Base-by-base conservation (phyloP, 2,888 invertebrate genomes). In the Parapristionchus giblindavisi region DNA sequence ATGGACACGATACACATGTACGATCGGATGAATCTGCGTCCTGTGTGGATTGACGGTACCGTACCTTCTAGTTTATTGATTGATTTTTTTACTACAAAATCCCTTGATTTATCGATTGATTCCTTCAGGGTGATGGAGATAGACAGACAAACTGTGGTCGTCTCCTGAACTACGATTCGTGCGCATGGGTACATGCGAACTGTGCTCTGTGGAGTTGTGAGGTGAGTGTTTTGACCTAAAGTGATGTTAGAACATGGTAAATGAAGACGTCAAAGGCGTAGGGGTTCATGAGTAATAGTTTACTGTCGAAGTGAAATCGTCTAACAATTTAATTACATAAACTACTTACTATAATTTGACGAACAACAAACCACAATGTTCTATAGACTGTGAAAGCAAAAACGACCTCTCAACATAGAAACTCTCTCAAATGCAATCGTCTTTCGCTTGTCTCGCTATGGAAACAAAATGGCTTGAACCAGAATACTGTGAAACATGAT, bases 201-300 rank as follows among this genome's bases (percentile, higher is more conserved):
- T 99, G 99, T 89, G 98, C 96, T 3, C 91, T 99, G 29, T 99
- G 99, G 99, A 96, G 97, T 0, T 93, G 94, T 82, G 95, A 96
- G 77, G 80, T 80, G 43, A 40, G 63, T 34, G 60, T 60, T 6
- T 34, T 14, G 56, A 11, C 29, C 29, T 29, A 27, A 32, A 56
- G 6, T 29, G 1, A 27, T 56, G 56, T 14, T 32, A 21, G 60
- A 8, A 61, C 38, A 61, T 24, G 36, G 60, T 58, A 58, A 21
- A 21, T 32, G 29, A 29, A 24, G 24, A 32, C 8, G 27, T 32
- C 11, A 32, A n/a, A 34, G 24, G 14, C 17, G 3, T n/a, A 24
- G 40, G 82, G 81, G 24, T 27, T 71, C 24, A 11, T n/a, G 52
- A 34, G 32, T n/a, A 11, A 17, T 61, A n/a, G 36, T 4, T 8